Evolutionary conservation across 2,888 invertebrate genomes (phyloP), one percentile per base, ranked within the genome.

Genomic region (Meganola albula): DNA sequence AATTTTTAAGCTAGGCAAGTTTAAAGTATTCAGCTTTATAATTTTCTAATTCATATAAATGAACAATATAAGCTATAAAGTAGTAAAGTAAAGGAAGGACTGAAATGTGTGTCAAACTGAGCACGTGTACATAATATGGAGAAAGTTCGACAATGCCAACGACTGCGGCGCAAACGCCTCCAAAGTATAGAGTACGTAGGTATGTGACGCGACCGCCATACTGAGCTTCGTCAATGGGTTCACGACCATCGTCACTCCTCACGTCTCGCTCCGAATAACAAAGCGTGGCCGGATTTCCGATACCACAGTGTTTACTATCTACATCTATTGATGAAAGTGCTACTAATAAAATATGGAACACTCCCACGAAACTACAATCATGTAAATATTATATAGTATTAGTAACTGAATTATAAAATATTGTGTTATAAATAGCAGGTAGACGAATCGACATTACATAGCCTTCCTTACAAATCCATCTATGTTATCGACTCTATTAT

Each of bases 271-370:
- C 78, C 69, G 72, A 72, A 80, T 77, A 71, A 65, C 62, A 62
- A 70, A 59, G 64, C 66, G 68, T 70, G 63, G 63, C 79, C 80
- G 82, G 82, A 83, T 80, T 70, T 80, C 79, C 82, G 73, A 76
- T 58, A 51, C 48, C 40, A 38, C 40, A 53, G 41, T 52, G 35
- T 49, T 38, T 44, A 33, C 57, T 55, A 58, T 51, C 52, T 55
- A 56, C 48, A 48, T 48, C 39, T 44, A 49, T 40, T 43, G 44
- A 47, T 32, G 44, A 53, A 48, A 51, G 45, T 45, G 44, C 39
- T 38, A 46, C 35, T 31, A 35, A 38, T 41, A 37, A 40, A n/a
- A n/a, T n/a, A n/a, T 32, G 25, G 32, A 40, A 44, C 40, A 47
- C 53, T 40, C 51, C 48, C 40, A 37, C 34, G 12, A 10, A 35